Evolutionary conservation across 2,888 invertebrate genomes (phyloP), one percentile per base, ranked within the genome.

Genomic region (Drosophila acutilabella): DNA sequence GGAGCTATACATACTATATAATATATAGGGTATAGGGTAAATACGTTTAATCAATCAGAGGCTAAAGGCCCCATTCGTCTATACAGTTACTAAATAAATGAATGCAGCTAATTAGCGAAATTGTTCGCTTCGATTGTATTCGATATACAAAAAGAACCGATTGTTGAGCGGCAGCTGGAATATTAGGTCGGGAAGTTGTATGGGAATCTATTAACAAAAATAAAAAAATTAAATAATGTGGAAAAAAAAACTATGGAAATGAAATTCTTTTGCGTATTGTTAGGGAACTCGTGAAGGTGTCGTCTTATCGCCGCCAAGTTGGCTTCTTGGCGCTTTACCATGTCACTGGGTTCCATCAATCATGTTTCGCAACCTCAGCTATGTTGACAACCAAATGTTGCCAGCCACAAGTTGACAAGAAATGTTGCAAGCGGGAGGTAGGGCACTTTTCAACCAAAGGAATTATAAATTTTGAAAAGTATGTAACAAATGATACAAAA

Each of bases 31-130:
- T 57, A 42, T 45, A 23, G 40, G 10, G 18, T 47, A 30, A 30
- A 30, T 30, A 30, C 13, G 44, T 60, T 38, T 59, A 74, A 71
- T 74, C 71, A 65, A 58, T 42, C 57, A 57, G 33, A 23, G 38
- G 58, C 36, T 50, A 50, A 50, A 23, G 73, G 67, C 73, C 73
- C 72, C 60, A 38, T 51, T 51, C 36, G 10, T 53, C 59, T 18
- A 45, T 11, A 53, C 10, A 14, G 7, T n/a, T 14, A 14, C 20
- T 23, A 23, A 23, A 23, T 23, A 23, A 61, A 58, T 76, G 74
- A 80, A 81, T 78, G 71, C 78, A 57, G 61, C 65, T 81, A 81
- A 81, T 81, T 81, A 83, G 71, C 65, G 73, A 71, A 75, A 76
- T 83, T 83, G 61, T 74, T 62, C 50, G 54, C 57, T 65, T 52